A percentile compares a stretch with the other conserved stretches of the same genome.
Conservation (phyloP, 2,888 invertebrate species). For the Nycteola revayana region DNA sequence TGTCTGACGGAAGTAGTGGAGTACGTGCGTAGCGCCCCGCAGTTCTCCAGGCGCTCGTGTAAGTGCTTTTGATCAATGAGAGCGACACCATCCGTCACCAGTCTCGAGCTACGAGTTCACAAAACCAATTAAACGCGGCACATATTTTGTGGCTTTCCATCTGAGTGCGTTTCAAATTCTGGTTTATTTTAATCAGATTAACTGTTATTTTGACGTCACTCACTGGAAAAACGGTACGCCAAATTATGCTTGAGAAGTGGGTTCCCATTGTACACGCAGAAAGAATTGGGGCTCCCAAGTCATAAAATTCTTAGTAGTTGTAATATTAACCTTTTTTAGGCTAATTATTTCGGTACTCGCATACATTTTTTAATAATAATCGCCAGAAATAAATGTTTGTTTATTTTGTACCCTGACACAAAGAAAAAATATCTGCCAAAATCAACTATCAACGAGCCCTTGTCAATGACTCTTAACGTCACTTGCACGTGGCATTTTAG, state of each 20-base stretch:
- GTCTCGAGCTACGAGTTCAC: slow-evolving; percentile 19
- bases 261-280: slow-evolving; percentile 62
- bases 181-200: slow-evolving; percentile 61
- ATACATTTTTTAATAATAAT: slow-evolving; percentile 15
- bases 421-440: slow-evolving; percentile 10
- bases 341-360: slow-evolving; percentile 26
- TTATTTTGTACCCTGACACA: not conserved
- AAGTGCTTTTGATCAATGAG: slow-evolving; percentile 36
- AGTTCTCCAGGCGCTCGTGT: slow-evolving; percentile 34
- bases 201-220: slow-evolving; percentile 62
- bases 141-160: slow-evolving; percentile 47
- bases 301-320: slow-evolving; percentile 26
- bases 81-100: slow-evolving; percentile 14
- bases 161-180: slow-evolving; percentile 49
- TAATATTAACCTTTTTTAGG: slow-evolving; percentile 17
- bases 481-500: slow-evolving; percentile 64
- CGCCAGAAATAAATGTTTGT: slow-evolving; percentile 9
- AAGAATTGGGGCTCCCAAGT: slow-evolving; percentile 45
- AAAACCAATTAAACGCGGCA: slow-evolving; percentile 43
- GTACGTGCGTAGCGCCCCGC: slow-evolving; percentile 45
- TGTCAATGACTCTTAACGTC: slow-evolving; percentile 55
- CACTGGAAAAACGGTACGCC: slow-evolving; percentile 70
- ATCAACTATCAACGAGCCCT: slow-evolving; percentile 30
- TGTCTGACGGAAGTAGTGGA: slow-evolving; percentile 7
- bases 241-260: slow-evolving; percentile 77